phyloP scores from a whole-genome alignment of 2,888 invertebrate species.

The Lasioglossum villosulum region DNA sequence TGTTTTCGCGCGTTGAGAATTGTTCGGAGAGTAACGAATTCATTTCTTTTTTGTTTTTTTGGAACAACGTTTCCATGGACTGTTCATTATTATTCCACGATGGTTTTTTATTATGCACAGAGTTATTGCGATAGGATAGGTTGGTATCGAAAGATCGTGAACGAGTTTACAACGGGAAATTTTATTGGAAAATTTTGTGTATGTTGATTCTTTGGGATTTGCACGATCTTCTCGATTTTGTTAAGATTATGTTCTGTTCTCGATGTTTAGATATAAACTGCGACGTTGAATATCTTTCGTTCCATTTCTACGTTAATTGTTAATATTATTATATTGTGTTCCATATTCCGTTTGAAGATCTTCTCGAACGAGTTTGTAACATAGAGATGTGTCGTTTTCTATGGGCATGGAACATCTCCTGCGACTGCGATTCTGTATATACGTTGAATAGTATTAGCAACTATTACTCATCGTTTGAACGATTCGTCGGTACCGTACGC shows the following conservation, averaged over 20 bases:
- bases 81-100: constrained; percentile 19
- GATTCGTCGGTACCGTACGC: constrained; percentile 45
- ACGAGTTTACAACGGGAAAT: not conserved
- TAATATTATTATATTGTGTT: constrained; percentile 12
- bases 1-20: not conserved
- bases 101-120: constrained; percentile 13
- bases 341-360: constrained; percentile 12
- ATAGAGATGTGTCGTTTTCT: constrained; percentile 30
- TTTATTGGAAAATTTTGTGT: not conserved
- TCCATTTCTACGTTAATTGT: constrained; percentile 3
- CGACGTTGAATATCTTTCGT: constrained; percentile 19
- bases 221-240: not conserved
- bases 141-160: too few species aligned
- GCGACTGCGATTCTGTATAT: constrained; percentile 50
- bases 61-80: not conserved
- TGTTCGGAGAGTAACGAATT: not conserved
- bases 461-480: constrained; percentile 53
- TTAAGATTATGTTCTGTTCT: constrained; percentile 19
- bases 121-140: constrained; percentile 22
- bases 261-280: constrained; percentile 9
- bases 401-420: not conserved
- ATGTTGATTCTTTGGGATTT: not conserved
- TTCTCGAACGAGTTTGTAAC: constrained; percentile 38
- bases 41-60: not conserved
- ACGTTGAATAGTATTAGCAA: constrained; percentile 54